These are phyloP conservation scores for Aspidiotus rigidus DNA, from an alignment of 2,888 invertebrate genomes.

Conservation along the genomic window DNA sequence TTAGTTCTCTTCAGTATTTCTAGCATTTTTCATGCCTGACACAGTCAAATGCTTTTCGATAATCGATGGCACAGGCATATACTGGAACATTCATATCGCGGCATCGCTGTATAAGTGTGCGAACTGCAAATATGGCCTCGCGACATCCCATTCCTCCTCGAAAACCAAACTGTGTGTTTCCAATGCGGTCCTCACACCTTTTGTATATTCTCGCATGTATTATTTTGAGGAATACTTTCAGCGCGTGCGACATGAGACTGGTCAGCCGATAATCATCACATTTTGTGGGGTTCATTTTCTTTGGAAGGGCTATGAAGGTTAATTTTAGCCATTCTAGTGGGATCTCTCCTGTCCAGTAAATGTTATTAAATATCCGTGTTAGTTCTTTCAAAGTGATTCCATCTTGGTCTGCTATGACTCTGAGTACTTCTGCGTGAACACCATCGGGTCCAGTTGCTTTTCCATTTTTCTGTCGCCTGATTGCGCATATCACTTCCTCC, in stretches of 20 bases:
- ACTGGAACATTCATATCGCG: too few relatives aligned
- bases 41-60: too few relatives aligned
- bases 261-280: constrained; percentile 7
- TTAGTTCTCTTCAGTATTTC: too few relatives aligned
- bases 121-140: not conserved
- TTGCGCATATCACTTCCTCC: constrained; percentile 3
- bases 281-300: not conserved
- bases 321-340: constrained; percentile 3
- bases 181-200: constrained; percentile 3
- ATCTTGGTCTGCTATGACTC: not conserved
- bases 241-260: constrained; percentile 6
- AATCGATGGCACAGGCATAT: too few relatives aligned
- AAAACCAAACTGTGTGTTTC: constrained; percentile 5
- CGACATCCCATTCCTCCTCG: not conserved
- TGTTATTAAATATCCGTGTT: not conserved
- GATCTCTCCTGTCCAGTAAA: not conserved
- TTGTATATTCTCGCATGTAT: constrained; percentile 6
- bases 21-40: too few relatives aligned
- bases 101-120: not conserved
- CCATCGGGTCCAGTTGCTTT: not conserved
- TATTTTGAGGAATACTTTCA: too few relatives aligned
- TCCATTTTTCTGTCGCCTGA: not conserved
- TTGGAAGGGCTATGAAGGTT: not conserved
- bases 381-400: not conserved
- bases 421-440: not conserved